Evolutionary conservation across 2,113 vertebrate species (phyloP).

Genomic region (Daubentonia madagascariensis): DNA sequence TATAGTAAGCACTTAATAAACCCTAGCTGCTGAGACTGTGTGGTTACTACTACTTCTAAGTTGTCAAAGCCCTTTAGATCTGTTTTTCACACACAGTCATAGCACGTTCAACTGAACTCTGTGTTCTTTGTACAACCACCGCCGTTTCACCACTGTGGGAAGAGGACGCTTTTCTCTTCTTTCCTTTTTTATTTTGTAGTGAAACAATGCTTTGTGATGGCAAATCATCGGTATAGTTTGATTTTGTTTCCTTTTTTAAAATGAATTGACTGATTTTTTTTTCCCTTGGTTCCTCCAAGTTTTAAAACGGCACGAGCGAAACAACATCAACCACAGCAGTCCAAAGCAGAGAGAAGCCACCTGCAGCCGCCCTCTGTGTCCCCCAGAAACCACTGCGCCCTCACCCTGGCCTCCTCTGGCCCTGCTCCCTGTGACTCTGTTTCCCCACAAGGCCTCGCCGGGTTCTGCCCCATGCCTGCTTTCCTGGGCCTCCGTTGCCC

Average conservation of each 20-base stretch:
- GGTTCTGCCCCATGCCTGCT: neutral
- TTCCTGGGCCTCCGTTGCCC: neutral
- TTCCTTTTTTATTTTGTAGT: neutral
- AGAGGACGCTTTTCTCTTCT: neutral
- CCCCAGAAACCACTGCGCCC: neutral
- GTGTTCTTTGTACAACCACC: neutral
- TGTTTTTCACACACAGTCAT: neutral
- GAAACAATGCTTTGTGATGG: neutral
- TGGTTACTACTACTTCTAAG: neutral
- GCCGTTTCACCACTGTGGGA: neutral
- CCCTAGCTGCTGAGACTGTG: rapidly evolving
- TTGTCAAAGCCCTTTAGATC: neutral
- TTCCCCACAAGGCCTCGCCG: rapidly evolving
- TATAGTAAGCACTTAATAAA: neutral
- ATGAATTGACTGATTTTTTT: neutral
- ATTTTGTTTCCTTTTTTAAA: neutral
- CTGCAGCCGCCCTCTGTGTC: neutral
- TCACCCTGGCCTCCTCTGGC: too few relatives aligned
- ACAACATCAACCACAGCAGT: neutral
- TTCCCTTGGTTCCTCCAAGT: neutral
- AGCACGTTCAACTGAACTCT: neutral
- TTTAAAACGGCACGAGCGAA: neutral
- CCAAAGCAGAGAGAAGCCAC: neutral
- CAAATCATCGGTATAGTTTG: neutral
- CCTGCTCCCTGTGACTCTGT: neutral